Percentiles rank a stretch among this genome's conserved stretches.
phyloP scores from a whole-genome alignment of 2,888 invertebrate species.

The Muscina levida region DNA sequence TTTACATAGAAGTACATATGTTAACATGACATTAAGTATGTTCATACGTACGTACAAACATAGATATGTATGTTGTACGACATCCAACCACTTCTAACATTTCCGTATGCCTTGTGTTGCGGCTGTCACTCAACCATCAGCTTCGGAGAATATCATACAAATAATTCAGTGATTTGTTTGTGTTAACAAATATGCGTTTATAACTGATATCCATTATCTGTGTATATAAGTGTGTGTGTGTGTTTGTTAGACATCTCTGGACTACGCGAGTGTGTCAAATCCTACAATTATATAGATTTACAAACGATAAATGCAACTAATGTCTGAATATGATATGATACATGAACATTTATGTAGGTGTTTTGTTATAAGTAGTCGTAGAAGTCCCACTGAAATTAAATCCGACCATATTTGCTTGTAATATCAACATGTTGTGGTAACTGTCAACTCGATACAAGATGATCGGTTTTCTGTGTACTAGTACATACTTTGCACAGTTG shows the following conservation, averaged over 20 bases:
- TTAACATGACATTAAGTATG: no score
- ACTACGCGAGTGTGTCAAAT: background rate
- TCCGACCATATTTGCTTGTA: background rate
- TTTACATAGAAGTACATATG: no score
- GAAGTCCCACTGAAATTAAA: background rate
- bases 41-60: constrained; percentile 5
- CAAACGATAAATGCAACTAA: constrained; percentile 1
- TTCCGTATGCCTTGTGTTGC: constrained; percentile 45
- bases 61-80: background rate
- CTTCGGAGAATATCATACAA: constrained; percentile 31
- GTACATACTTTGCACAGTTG: background rate
- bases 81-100: constrained; percentile 30
- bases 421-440: constrained; percentile 30
- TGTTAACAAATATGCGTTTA: constrained; percentile 3
- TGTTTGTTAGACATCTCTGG: constrained; percentile 4
- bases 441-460: constrained; percentile 14
- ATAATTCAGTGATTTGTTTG: constrained; percentile 14
- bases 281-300: constrained; percentile 19
- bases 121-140: constrained; percentile 57
- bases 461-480: constrained; percentile 5
- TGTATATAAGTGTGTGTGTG: background rate
- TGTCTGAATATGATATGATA: constrained; percentile 7
- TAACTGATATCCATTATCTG: background rate
- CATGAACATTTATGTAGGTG: constrained; percentile 38
- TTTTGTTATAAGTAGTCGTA: background rate